phyloP scores from a whole-genome alignment of 2,888 invertebrate genomes.

The Drosophila putrida region DNA sequence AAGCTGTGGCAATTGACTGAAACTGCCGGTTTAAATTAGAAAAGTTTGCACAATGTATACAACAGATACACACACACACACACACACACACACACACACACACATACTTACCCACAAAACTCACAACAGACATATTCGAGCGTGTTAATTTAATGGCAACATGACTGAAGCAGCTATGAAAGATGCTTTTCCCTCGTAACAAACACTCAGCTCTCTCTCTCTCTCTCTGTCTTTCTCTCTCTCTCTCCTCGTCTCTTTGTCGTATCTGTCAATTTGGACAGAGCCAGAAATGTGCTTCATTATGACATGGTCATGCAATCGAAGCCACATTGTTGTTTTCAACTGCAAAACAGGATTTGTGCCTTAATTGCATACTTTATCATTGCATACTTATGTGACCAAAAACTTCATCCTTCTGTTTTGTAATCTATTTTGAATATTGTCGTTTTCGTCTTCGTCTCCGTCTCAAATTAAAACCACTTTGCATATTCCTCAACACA shows the following conservation, averaged over 20 bases:
- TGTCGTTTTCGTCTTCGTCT: background rate
- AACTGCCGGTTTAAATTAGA: constrained; percentile 80
- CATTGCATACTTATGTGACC: constrained; percentile 54
- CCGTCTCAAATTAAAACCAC: constrained; percentile 28
- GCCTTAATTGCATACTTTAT: constrained; percentile 58
- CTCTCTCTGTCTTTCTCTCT: background rate
- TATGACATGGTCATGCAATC: constrained; percentile 66
- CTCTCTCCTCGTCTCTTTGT: constrained; percentile 25
- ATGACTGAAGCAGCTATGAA: constrained; percentile 55
- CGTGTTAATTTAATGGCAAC: constrained; percentile 79
- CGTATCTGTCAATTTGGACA: constrained; percentile 55
- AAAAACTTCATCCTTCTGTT: constrained; percentile 30
- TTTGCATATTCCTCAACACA: constrained; percentile 37
- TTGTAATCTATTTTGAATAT: constrained; percentile 52
- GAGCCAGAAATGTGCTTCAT: constrained; percentile 53
- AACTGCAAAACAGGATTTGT: constrained; percentile 33
- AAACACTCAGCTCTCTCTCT: constrained; percentile 10
- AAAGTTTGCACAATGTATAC: constrained; percentile 76
- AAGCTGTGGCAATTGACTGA: constrained; percentile 81
- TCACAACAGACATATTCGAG: constrained; percentile 56
- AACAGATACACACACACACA: constrained; percentile 31
- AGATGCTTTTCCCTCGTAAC: constrained; percentile 18
- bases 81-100: constrained; percentile 18
- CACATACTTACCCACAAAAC: background rate
- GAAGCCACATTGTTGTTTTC: constrained; percentile 60